phyloP scores from a whole-genome alignment of 2,797 vertebrate genomes.

The Selene dorsalis region DNA sequence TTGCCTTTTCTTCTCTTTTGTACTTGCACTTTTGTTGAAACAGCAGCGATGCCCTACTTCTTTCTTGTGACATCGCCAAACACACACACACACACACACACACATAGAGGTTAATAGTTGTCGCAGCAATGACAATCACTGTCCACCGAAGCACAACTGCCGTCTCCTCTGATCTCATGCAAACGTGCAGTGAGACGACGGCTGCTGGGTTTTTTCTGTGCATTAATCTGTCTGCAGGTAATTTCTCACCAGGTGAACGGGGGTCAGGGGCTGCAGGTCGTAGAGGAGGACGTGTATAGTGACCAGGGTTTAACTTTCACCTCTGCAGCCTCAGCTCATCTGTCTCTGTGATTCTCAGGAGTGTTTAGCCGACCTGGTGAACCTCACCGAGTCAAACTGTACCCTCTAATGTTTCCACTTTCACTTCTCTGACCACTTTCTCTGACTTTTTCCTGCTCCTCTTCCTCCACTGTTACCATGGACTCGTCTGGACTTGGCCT shows the following conservation, averaged over 20 bases:
- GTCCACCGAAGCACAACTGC: conserved; percentile 41
- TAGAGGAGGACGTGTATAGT: too few relatives aligned
- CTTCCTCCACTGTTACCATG: not conserved
- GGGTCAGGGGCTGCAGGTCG: not conserved
- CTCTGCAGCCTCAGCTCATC: not conserved
- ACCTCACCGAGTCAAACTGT: conserved; percentile 14
- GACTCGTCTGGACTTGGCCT: not conserved
- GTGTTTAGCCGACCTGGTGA: conserved; percentile 13
- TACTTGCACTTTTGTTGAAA: conserved; percentile 49
- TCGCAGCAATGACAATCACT: conserved; percentile 31
- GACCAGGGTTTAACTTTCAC: not conserved
- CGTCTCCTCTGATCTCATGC: conserved; percentile 58
- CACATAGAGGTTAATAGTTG: conserved; percentile 50
- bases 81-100: not conserved
- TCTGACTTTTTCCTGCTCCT: not conserved
- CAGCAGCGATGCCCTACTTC: conserved; percentile 40
- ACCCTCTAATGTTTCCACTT: conserved; percentile 58
- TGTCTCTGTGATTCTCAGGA: conserved; percentile 16
- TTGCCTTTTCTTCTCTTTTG: conserved; percentile 67
- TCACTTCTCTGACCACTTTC: conserved; percentile 18
- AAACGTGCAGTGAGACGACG: conserved; percentile 12
- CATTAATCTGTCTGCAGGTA: conserved; percentile 29
- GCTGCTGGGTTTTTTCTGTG: conserved; percentile 28
- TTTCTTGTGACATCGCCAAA: conserved; percentile 12
- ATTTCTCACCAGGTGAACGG: conserved; percentile 24